These are phyloP conservation scores for Lepidurus couesii DNA, from an alignment of 1,140 invertebrate genomes.

Conservation along the genomic window DNA sequence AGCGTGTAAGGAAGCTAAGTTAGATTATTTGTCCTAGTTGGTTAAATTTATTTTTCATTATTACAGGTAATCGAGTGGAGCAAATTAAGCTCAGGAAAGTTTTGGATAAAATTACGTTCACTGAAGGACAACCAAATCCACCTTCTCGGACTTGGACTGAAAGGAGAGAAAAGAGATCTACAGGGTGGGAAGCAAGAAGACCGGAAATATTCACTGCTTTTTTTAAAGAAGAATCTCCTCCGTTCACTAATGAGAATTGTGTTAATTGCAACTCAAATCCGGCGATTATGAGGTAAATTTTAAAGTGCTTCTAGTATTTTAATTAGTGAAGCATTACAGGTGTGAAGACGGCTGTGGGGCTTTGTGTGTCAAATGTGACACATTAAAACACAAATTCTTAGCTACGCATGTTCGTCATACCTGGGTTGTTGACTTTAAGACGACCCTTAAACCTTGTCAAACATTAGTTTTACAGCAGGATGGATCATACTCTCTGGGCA, in stretches of 20 bases:
- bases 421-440: not conserved
- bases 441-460: no score
- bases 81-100: not conserved
- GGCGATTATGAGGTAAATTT: not conserved
- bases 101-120: not conserved
- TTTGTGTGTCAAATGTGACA: not conserved
- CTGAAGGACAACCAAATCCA: not conserved
- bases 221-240: not conserved
- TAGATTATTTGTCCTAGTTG: not conserved
- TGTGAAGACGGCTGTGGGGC: not conserved
- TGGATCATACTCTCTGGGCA: not conserved
- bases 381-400: not conserved
- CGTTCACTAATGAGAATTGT: not conserved
- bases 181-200: not conserved
- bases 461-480: not conserved
- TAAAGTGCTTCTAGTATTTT: not conserved
- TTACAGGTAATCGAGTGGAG: not conserved
- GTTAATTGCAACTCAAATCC: not conserved
- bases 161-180: not conserved
- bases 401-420: not conserved
- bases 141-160: not conserved
- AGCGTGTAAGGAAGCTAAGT: not conserved
- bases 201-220: not conserved
- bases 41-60: not conserved
- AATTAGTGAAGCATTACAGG: not conserved